phyloP scores from a whole-genome alignment of 1,140 invertebrate genomes.

The Monochamus saltuarius region DNA sequence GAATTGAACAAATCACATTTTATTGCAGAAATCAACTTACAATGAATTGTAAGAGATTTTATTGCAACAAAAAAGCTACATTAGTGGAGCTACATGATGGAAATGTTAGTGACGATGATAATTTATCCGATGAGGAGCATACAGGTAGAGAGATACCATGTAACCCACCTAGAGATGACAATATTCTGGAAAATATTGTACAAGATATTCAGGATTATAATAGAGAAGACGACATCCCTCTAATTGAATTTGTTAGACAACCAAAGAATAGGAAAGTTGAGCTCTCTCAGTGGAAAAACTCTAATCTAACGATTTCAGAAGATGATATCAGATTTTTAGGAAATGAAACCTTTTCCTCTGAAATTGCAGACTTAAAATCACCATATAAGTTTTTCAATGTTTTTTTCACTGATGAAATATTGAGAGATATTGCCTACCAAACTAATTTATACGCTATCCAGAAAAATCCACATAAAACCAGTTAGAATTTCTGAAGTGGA shows the following conservation, averaged over 20 bases:
- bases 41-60: no score
- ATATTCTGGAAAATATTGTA: not conserved
- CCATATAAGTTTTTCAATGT: constrained; percentile 4
- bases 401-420: constrained; percentile 9
- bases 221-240: no score
- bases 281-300: no score
- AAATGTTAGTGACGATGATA: not conserved
- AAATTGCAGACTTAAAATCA: not conserved
- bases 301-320: not conserved
- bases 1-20: no score
- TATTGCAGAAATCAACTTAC: no score
- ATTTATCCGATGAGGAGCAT: not conserved
- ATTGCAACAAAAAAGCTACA: no score
- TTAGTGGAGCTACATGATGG: no score
- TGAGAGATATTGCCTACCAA: not conserved
- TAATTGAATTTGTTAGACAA: no score
- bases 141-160: no score
- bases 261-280: no score
- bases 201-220: not conserved
- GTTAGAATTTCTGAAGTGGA: constrained; percentile 2
- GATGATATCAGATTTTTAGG: not conserved
- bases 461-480: constrained; percentile 5
- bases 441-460: not conserved
- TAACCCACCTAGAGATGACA: no score
- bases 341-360: not conserved